phyloP scores from a whole-genome alignment of 1,140 invertebrate species.

The Tetraneura akinire region DNA sequence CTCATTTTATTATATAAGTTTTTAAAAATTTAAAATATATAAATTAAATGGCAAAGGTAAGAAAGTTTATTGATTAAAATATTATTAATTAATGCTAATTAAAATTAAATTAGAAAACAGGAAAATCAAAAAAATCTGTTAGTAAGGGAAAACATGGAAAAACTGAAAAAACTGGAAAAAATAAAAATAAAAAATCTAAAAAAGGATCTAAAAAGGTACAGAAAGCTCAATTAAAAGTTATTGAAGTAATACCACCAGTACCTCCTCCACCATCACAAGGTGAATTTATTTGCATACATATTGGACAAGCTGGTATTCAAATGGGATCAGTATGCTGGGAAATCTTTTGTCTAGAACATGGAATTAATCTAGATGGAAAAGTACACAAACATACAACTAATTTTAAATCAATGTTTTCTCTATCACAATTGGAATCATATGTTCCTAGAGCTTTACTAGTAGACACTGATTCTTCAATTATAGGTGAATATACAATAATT shows the following conservation, averaged over 20 bases:
- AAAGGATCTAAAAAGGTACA: slow-evolving; percentile 1
- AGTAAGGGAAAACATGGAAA: slow-evolving; percentile 49
- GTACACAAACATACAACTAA: slow-evolving; percentile 57
- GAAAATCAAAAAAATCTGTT: no score
- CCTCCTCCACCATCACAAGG: slow-evolving; percentile 51
- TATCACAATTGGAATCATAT: slow-evolving; percentile 71
- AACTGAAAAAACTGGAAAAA: slow-evolving; percentile 51
- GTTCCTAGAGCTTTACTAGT: slow-evolving; percentile 78
- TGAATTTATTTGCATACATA: slow-evolving; percentile 70
- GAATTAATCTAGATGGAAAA: slow-evolving; percentile 69
- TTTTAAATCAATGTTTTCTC: slow-evolving; percentile 70
- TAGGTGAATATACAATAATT: slow-evolving; percentile 59
- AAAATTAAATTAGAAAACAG: background rate
- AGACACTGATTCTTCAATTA: slow-evolving; percentile 76
- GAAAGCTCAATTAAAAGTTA: background rate
- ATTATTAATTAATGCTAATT: background rate
- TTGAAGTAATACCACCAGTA: background rate
- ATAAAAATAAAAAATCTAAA: slow-evolving; percentile 21
- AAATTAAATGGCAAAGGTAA: slow-evolving; percentile 17
- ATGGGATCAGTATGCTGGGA: slow-evolving; percentile 73
- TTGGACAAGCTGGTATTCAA: slow-evolving; percentile 76
- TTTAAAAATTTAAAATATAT: background rate
- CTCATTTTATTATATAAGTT: slow-evolving; percentile 54
- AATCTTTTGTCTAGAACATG: slow-evolving; percentile 74
- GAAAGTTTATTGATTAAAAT: background rate